phyloP scores from a whole-genome alignment of 2,797 vertebrate genomes.

The Furcifer pardalis region DNA sequence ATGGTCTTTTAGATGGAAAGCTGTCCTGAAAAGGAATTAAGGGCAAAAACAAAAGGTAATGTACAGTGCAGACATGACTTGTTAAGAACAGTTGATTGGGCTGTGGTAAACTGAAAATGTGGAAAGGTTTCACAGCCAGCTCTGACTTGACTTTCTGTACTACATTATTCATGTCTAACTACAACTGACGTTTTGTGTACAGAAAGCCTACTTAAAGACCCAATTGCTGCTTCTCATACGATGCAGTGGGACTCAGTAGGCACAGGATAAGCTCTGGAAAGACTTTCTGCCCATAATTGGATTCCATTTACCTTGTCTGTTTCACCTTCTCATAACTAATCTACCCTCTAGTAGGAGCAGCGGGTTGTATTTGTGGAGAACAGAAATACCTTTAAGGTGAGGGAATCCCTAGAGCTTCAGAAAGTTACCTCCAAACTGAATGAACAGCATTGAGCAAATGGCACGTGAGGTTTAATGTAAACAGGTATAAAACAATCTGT shows the following conservation, averaged over 20 bases:
- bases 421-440: not conserved
- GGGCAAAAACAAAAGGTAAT: not conserved
- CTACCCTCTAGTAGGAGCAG: not conserved
- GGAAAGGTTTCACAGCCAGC: not conserved
- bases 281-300: not conserved
- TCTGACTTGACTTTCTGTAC: not conserved
- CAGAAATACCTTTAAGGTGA: not conserved
- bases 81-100: not conserved
- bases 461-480: not conserved
- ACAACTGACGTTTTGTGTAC: not conserved
- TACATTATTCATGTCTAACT: not conserved
- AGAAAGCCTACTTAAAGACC: not conserved
- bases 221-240: not conserved
- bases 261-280: not conserved
- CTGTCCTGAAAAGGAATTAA: not conserved
- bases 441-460: not conserved
- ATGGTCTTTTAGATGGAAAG: not conserved
- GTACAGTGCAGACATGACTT: not conserved
- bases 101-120: not conserved
- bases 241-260: not conserved
- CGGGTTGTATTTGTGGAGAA: not conserved
- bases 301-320: not conserved
- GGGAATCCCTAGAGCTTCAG: not conserved
- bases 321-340: not conserved
- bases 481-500: not conserved